Base-by-base conservation (phyloP, 1,140 invertebrate species). In the Drosophila yakuba region DNA sequence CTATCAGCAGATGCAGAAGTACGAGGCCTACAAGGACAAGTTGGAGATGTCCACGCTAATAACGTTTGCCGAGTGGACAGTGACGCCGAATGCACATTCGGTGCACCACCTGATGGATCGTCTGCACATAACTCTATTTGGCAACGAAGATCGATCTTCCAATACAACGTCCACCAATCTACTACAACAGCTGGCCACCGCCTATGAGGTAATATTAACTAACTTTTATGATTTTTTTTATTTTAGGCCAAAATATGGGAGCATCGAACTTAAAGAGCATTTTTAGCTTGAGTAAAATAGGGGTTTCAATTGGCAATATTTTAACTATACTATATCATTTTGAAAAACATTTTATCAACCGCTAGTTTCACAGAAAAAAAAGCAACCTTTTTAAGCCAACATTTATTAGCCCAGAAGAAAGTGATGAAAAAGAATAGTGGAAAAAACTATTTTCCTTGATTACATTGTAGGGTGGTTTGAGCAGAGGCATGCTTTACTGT, bases 41-140 rank as follows among this genome's bases (percentile, higher is more conserved):
- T 93, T 95, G 38, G 96, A 96, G 82, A 90, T 91, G 38, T 93
- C 93, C 44, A 97, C 96, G 0, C 77, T 96, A 28, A 92, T 95
- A 75, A 94, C 95, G 74, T 96, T 96, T 74, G 95, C 96, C 0
- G 92, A 93, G 43, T 94, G 93, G 83, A 95, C 94, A 6, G 94
- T 96, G 1, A 95, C 95, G 0, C 95, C 95, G 44, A 94, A 94
- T 66, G 88, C 94, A 0, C 93, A 94, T 35, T 95, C 95, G 1
- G 91, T 96, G 28, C 93, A 94, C 15, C 94, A 94, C 60, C 75
- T 96, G n/a, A 86, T 97, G 48, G 94, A 96, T 76, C 93, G 94
- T 1, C 93, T 97, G 12, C 95, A 96, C 82, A 91, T 94, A 1
- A 93, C 95, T 2, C 54, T 91, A 3, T 57, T 88, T 12, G 91